Evolutionary conservation across 2,888 invertebrate genomes (phyloP).

Genomic region (Zygaena filipendulae): DNA sequence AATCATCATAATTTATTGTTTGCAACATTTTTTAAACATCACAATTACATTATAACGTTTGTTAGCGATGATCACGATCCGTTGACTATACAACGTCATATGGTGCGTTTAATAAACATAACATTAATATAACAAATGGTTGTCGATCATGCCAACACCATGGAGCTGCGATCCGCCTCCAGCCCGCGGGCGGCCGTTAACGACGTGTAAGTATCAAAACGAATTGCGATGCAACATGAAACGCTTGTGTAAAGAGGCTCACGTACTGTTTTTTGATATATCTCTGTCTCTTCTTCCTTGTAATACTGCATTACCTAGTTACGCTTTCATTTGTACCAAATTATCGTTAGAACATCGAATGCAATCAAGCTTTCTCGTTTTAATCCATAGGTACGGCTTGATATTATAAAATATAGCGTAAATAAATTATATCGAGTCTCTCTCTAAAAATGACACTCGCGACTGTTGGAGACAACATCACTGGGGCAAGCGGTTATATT

Average conservation of each 20-base stretch:
- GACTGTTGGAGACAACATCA: no score
- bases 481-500: no score
- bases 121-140: slow-evolving; percentile 66
- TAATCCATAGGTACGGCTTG: slow-evolving; percentile 18
- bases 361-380: slow-evolving; percentile 37
- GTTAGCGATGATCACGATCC: no score
- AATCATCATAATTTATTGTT: no score
- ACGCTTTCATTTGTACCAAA: slow-evolving; percentile 44
- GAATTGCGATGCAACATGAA: slow-evolving; percentile 52
- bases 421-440: no score
- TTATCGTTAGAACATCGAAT: slow-evolving; percentile 35
- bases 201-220: slow-evolving; percentile 56
- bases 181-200: slow-evolving; percentile 47
- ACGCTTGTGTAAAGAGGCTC: slow-evolving; percentile 45
- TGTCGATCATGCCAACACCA: slow-evolving; percentile 64
- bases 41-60: no score
- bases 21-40: no score
- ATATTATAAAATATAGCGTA: no score
- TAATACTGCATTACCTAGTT: slow-evolving; percentile 52
- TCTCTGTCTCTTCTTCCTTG: slow-evolving; percentile 41
- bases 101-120: slow-evolving; percentile 56
- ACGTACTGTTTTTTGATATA: slow-evolving; percentile 53
- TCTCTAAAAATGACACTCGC: no score
- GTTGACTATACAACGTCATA: no score
- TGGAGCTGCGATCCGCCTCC: slow-evolving; percentile 50